Percentiles rank a stretch among this genome's conserved stretches.
These are phyloP conservation scores for Pecten maximus DNA, from an alignment of 2,888 invertebrate genomes.

Conservation along the genomic window DNA sequence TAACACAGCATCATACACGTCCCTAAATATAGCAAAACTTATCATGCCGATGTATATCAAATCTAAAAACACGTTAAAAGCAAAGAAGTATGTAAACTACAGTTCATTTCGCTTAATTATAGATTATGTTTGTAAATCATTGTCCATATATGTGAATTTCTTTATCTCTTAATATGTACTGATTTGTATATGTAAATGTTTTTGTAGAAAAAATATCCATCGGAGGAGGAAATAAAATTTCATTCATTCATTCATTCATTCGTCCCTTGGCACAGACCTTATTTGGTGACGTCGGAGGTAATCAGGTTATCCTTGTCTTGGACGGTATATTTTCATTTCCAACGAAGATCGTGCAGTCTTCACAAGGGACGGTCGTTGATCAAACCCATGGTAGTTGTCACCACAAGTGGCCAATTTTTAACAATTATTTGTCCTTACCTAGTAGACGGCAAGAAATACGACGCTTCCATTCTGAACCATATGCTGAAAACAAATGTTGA, in stretches of 20 bases:
- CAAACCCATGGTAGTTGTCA: slow-evolving; percentile 59
- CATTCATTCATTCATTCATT: too few species aligned
- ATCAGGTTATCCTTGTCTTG: slow-evolving; percentile 53
- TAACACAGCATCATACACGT: slow-evolving; percentile 53
- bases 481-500: slow-evolving; percentile 56
- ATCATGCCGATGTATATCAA: too few species aligned
- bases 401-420: slow-evolving; percentile 56
- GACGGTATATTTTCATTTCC: slow-evolving; percentile 61
- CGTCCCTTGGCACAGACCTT: slow-evolving; percentile 47
- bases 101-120: too few species aligned
- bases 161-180: too few species aligned
- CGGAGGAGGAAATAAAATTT: too few species aligned
- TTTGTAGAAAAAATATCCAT: too few species aligned
- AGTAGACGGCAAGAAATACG: slow-evolving; percentile 53
- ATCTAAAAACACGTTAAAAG: too few species aligned
- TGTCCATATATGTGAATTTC: too few species aligned
- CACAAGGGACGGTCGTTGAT: slow-evolving; percentile 57
- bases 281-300: slow-evolving; percentile 43
- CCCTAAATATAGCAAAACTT: too few species aligned
- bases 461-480: slow-evolving; percentile 57
- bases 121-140: too few species aligned
- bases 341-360: slow-evolving; percentile 49
- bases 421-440: slow-evolving; percentile 56
- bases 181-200: too few species aligned
- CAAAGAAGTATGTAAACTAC: too few species aligned